Percentiles rank a stretch among this genome's conserved stretches.
Conservation (phyloP, 2,113 vertebrate species). For the Alethe castanea region DNA sequence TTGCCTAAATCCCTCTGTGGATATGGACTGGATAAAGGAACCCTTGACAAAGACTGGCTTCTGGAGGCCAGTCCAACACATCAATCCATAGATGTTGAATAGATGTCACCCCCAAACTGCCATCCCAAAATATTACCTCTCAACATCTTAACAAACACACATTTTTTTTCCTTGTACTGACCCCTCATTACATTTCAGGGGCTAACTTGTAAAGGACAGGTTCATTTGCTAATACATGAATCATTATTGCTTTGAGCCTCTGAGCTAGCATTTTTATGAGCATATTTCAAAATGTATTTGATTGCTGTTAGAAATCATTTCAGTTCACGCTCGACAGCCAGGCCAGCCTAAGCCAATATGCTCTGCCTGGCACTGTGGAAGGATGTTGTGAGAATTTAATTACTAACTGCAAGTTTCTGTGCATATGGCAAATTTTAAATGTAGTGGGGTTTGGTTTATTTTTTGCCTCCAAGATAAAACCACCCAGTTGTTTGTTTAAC, state of each 20-base stretch:
- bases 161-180: background rate
- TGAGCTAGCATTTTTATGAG: conserved; percentile 47
- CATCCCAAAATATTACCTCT: background rate
- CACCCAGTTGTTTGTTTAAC: background rate
- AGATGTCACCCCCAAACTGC: background rate
- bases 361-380: conserved; percentile 53
- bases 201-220: conserved; percentile 15
- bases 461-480: conserved; percentile 8
- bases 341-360: conserved; percentile 61
- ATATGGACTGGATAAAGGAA: background rate
- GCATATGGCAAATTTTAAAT: conserved; percentile 45
- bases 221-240: conserved; percentile 62
- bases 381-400: conserved; percentile 65
- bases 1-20: background rate
- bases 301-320: conserved; percentile 68
- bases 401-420: conserved; percentile 53
- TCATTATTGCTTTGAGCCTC: conserved; percentile 62
- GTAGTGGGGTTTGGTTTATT: background rate
- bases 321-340: conserved; percentile 36
- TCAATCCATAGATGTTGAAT: background rate
- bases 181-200: background rate
- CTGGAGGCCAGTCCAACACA: background rate
- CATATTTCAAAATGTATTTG: conserved; percentile 50
- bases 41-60: background rate
- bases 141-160: background rate